Evolutionary conservation across 64 coral and sea anemone genomes (phyloP).

Genomic region (Pachyseris speciosa): DNA sequence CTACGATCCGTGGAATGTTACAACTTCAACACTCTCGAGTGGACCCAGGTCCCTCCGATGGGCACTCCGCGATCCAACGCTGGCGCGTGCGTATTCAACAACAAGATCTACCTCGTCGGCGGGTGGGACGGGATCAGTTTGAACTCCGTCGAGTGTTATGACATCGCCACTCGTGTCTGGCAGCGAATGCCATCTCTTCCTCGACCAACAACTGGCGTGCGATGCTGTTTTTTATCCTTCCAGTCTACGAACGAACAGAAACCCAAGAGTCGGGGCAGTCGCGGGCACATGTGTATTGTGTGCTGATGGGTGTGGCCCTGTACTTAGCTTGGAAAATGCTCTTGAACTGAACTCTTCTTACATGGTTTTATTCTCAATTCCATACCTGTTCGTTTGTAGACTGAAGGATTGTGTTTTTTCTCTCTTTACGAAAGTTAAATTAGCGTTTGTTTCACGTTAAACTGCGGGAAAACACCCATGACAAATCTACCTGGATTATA

Average conservation of each 20-base stretch:
- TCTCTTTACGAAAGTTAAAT: not conserved
- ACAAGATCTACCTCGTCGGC: conserved; percentile 94
- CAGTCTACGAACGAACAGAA: conserved; percentile 94
- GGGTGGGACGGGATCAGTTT: conserved; percentile 99
- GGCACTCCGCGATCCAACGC: conserved; percentile 93
- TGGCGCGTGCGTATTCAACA: conserved; percentile 96
- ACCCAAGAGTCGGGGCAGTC: conserved; percentile 77
- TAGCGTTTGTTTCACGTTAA: not conserved
- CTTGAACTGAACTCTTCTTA: conserved; percentile 6
- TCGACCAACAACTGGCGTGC: conserved; percentile 96
- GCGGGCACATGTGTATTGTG: conserved; percentile 89
- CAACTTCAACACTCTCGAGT: conserved; percentile 86
- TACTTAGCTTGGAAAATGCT: conserved; percentile 10
- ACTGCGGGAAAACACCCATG: not conserved
- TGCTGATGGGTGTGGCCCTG: conserved; percentile 48
- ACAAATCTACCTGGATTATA: not conserved
- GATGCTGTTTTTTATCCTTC: conserved; percentile 94
- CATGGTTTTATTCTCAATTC: not conserved
- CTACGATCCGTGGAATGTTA: conserved; percentile 88
- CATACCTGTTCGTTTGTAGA: conserved; percentile 43
- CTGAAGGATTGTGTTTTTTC: not conserved
- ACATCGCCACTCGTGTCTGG: conserved; percentile 90
- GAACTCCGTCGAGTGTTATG: conserved; percentile 90
- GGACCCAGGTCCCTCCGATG: conserved; percentile 92
- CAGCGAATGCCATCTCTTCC: conserved; percentile 91